Base-by-base conservation (phyloP, 2,888 invertebrate genomes). In the Gryllus longicercus region DNA sequence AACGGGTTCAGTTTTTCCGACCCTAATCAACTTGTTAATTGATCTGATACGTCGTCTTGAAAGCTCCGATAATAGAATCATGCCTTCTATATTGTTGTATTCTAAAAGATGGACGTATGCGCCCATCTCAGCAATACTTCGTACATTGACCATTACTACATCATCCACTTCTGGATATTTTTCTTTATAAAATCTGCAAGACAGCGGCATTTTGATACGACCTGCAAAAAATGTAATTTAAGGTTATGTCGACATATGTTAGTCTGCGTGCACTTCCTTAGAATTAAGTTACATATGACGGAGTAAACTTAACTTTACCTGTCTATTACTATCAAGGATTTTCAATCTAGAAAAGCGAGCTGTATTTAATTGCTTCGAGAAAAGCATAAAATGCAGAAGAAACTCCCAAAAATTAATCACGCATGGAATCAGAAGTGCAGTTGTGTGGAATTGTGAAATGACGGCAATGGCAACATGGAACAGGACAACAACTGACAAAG, bases 121-220 rank as follows among this genome's bases (percentile, higher is more conserved):
- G 82, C 99, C 99, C 99, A 99, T 99, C 90, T 99, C 99, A 23
- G 98, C 99, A 85, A 99, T 99, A 83, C 97, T 95, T 76, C 97
- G 91, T 4, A 99, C 99, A 86, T 98, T 99, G 50, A 98, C 99
- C 98, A 99, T 98, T 77, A 99, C 99, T 78, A 99, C 98, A 92
- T 99, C 99, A 85, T 99, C 99, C 82, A 98, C 93, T 87, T 99
- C 99, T 2, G 99, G 99, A 89, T 97, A 99, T 86, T 95, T 96
- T 88, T 98, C 96, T 86, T 95, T 94, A 87, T 99, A 99, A 91
- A 96, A 99, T 86, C 99, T 92, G 92, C 98, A 98, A 84, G 95
- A 94, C 82, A 98, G 90, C 86, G 96, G 95, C 95, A 95, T 95
- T 89, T 92, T 89, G 18, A 14, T n/a, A 50, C 49, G n/a, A 16